Evolutionary conservation across 2,113 vertebrate species (phyloP), one percentile per base, ranked within the genome.

Genomic region (Planiliza haematocheilus): DNA sequence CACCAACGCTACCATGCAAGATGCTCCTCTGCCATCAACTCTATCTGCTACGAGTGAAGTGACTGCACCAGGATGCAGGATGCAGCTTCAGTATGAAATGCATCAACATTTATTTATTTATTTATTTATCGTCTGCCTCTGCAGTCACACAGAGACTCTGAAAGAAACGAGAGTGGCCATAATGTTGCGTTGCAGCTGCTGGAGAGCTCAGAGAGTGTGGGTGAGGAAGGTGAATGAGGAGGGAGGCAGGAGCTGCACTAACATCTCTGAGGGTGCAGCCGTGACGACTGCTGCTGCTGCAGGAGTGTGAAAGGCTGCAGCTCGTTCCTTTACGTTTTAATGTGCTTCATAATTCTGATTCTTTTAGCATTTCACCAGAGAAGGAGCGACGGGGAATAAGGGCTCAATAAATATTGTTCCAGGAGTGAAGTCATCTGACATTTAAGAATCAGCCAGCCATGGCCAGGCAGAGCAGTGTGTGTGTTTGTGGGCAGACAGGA

Each of bases 391-490:
- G 67, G 45, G 65, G 71, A 85, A 69, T 53, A 5, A 30, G 74
- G 17, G 61, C 42, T 74, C 78, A 70, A 77, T 69, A 84, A 88
- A 87, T 86, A 77, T 88, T 88, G 74, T 82, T 85, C 64, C 70
- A 76, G 75, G 58, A 91, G 81, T 81, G 83, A 88, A 91, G 81
- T 89, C 85, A 85, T 88, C 78, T 91, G 90, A 91, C 90, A 91
- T 91, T 91, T 91, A 91, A 84, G 82, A 89, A 74, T 83, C 83
- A 87, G 77, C 69, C 89, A 83, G 70, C 84, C 78, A 74, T 79
- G 39, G 77, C 76, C 65, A 80, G 53, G 42, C 45, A 57, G 68
- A 78, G 60, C 21, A 46, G 51, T 39, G 49, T 61, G 36, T 43
- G 63, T 57, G 58, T 80, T 53, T 74, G 76, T 64, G 79, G 37